A percentile compares a stretch with the other conserved stretches of the same genome.
These are phyloP conservation scores for Parauchenoglanis punctatus DNA, from an alignment of 2,797 vertebrate species.

Conservation along the genomic window DNA sequence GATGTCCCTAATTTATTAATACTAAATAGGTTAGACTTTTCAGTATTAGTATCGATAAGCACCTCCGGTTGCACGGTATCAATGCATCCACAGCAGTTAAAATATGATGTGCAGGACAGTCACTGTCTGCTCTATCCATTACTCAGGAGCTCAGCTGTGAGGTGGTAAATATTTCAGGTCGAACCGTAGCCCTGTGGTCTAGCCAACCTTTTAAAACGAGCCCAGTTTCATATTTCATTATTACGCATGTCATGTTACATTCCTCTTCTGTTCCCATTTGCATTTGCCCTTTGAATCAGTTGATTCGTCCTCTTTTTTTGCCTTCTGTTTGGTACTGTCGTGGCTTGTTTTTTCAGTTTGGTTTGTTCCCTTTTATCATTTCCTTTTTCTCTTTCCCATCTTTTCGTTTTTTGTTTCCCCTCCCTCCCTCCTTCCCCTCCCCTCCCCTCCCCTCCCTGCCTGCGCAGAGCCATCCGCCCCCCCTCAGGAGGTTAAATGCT, in stretches of 20 bases:
- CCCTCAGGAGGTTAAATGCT: constrained; percentile 97
- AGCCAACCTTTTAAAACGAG: background rate
- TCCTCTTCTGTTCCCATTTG: constrained; percentile 71
- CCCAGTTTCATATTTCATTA: constrained; percentile 72
- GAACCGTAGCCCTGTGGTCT: background rate
- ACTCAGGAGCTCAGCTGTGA: constrained; percentile 17
- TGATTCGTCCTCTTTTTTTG: constrained; percentile 65
- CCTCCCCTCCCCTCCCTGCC: constrained; percentile 71
- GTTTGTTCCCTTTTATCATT: constrained; percentile 81
- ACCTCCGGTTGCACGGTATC: background rate
- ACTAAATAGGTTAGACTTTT: background rate
- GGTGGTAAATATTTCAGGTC: background rate
- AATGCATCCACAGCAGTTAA: background rate
- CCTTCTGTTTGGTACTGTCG: constrained; percentile 69
- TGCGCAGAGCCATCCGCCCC: constrained; percentile 96
- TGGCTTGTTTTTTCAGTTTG: constrained; percentile 74
- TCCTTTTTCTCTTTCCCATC: constrained; percentile 88
- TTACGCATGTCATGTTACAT: constrained; percentile 67
- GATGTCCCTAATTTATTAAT: background rate
- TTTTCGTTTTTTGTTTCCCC: constrained; percentile 90
- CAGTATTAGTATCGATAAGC: background rate
- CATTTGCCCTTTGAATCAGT: constrained; percentile 70
- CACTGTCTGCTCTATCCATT: background rate
- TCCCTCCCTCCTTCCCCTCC: constrained; percentile 70
- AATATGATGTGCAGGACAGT: background rate